These are phyloP conservation scores for Amorpha juglandis DNA, from an alignment of 2,888 invertebrate species.

Conservation along the genomic window DNA sequence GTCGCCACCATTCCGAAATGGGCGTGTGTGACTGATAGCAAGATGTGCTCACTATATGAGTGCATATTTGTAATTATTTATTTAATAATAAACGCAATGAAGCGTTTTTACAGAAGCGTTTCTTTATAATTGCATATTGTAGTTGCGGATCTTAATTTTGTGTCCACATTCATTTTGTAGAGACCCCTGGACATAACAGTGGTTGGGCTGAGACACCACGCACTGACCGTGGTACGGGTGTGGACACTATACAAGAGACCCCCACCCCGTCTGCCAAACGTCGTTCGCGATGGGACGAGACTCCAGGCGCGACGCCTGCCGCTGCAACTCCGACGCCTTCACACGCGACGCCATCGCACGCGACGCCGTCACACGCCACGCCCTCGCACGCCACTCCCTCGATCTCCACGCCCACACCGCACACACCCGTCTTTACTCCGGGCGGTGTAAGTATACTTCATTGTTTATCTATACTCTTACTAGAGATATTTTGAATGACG, in stretches of 20 bases:
- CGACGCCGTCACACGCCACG: constrained; percentile 90
- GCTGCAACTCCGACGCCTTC: constrained; percentile 89
- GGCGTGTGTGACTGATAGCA: too few species aligned
- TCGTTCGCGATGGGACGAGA: constrained; percentile 99
- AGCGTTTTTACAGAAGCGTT: too few species aligned
- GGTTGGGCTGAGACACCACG: constrained; percentile 99
- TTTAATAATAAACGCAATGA: too few species aligned
- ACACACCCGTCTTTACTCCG: constrained; percentile 90
- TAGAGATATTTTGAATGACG: too few species aligned
- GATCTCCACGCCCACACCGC: constrained; percentile 86
- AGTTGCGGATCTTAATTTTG: background rate
- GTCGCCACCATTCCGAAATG: too few species aligned
- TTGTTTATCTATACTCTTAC: too few species aligned
- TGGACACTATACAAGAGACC: constrained; percentile 93
- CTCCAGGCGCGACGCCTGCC: constrained; percentile 92
- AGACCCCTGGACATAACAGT: constrained; percentile 97
- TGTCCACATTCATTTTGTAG: constrained; percentile 66
- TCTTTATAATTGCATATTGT: too few species aligned
- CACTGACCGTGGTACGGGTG: constrained; percentile 92
- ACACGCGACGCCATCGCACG: constrained; percentile 88
- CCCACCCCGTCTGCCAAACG: constrained; percentile 98
- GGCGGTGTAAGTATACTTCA: constrained; percentile 85
- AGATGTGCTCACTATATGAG: too few species aligned
- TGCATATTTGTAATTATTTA: too few species aligned
- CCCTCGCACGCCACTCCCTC: constrained; percentile 88